Conservation (phyloP, 1,140 invertebrate genomes). For the Dendrolimus kikuchii region DNA sequence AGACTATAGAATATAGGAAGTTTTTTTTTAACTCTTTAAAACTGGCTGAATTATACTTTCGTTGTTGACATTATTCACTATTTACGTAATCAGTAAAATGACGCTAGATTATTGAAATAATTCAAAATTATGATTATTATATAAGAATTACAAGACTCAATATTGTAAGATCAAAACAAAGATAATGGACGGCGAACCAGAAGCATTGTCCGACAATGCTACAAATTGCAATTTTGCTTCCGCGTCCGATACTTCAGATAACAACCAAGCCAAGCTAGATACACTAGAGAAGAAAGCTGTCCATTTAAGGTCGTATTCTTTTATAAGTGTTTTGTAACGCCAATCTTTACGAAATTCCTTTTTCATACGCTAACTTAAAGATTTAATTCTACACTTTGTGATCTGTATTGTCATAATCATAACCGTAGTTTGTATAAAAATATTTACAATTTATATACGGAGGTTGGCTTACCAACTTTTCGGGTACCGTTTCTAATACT, state of each 20-base stretch:
- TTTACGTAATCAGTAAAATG: not conserved
- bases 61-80: not conserved
- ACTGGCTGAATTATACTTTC: no score
- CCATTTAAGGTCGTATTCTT: constrained; percentile 41
- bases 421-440: no score
- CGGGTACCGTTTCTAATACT: no score
- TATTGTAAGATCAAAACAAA: constrained; percentile 21
- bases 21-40: no score
- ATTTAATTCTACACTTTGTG: no score
- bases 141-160: constrained; percentile 9
- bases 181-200: constrained; percentile 52
- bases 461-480: no score
- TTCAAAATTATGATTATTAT: constrained; percentile 40
- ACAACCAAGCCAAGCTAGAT: constrained; percentile 53
- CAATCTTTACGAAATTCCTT: no score
- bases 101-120: constrained; percentile 11
- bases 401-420: no score
- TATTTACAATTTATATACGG: no score
- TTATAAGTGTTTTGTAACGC: no score
- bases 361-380: no score
- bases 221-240: constrained; percentile 50
- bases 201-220: constrained; percentile 49
- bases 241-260: constrained; percentile 49
- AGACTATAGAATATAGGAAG: no score
- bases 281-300: constrained; percentile 63